Evolutionary conservation across 2,888 invertebrate genomes (phyloP).

Genomic region (Caenorhabditis uteleia): DNA sequence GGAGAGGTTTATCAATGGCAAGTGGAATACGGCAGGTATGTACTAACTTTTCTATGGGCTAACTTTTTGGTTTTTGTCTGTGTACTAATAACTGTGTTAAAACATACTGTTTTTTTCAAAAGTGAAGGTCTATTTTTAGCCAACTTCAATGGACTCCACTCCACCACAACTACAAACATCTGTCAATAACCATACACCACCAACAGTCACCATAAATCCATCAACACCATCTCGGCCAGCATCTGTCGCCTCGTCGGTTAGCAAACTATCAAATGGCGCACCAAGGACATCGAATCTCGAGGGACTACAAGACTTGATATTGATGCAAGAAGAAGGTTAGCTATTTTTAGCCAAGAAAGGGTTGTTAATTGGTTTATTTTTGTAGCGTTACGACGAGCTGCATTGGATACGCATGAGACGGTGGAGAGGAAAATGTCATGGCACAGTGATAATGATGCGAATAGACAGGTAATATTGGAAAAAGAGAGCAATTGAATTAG

Average conservation of each 20-base stretch:
- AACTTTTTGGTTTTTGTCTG: no score
- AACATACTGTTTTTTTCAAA: no score
- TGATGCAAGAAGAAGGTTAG: conserved; percentile 36
- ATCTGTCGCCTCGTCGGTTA: conserved; percentile 16
- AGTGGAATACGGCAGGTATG: no score
- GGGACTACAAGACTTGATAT: conserved; percentile 35
- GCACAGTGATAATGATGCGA: conserved; percentile 34
- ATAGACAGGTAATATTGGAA: conserved; percentile 10
- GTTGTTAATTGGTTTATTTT: neutral
- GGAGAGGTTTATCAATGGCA: no score
- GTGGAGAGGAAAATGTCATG: conserved; percentile 33
- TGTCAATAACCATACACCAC: no score
- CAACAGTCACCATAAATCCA: conserved; percentile 20
- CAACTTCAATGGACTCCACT: neutral
- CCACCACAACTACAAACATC: no score
- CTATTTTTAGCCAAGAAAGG: neutral
- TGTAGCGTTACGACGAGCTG: conserved; percentile 33
- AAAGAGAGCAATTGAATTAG: neutral
- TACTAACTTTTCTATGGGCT: no score
- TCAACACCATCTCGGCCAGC: conserved; percentile 26
- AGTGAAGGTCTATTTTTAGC: neutral
- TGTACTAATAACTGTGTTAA: no score
- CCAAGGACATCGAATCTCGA: conserved; percentile 24
- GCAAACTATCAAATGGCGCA: neutral
- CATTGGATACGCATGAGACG: conserved; percentile 4